These are phyloP conservation scores for Silurus meridionalis DNA, from an alignment of 2,113 vertebrate genomes.

Conservation along the genomic window DNA sequence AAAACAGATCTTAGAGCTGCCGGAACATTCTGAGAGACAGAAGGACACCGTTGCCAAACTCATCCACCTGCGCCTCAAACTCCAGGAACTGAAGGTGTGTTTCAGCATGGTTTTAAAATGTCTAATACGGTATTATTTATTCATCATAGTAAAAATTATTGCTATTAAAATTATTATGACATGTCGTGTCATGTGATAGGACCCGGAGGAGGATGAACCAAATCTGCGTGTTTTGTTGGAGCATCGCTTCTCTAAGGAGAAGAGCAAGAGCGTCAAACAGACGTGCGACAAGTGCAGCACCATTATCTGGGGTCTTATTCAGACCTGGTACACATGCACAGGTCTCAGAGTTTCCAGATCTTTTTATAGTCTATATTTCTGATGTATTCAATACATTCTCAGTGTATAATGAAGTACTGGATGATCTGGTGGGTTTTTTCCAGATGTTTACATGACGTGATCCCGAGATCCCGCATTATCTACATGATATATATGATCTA, in stretches of 20 bases:
- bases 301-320: constrained; percentile 96
- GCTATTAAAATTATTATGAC: background rate
- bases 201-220: constrained; percentile 91
- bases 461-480: too few relatives aligned
- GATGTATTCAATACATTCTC: background rate
- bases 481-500: too few relatives aligned
- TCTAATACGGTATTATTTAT: background rate
- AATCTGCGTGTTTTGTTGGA: constrained; percentile 87
- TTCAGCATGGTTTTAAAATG: background rate
- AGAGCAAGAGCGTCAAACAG: constrained; percentile 97
- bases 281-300: constrained; percentile 93
- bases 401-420: too few relatives aligned
- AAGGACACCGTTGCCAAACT: constrained; percentile 93
- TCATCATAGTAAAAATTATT: background rate
- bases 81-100: constrained; percentile 86
- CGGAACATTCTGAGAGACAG: constrained; percentile 91
- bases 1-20: constrained; percentile 85
- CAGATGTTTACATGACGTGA: too few relatives aligned
- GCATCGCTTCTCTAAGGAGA: constrained; percentile 96
- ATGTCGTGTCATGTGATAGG: constrained; percentile 67
- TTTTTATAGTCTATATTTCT: background rate
- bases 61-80: constrained; percentile 94
- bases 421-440: too few relatives aligned
- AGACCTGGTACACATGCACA: constrained; percentile 99
- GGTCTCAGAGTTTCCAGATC: constrained; percentile 69